These are phyloP conservation scores for Engraulis encrasicolus DNA, from an alignment of 2,113 vertebrate species.

Conservation along the genomic window DNA sequence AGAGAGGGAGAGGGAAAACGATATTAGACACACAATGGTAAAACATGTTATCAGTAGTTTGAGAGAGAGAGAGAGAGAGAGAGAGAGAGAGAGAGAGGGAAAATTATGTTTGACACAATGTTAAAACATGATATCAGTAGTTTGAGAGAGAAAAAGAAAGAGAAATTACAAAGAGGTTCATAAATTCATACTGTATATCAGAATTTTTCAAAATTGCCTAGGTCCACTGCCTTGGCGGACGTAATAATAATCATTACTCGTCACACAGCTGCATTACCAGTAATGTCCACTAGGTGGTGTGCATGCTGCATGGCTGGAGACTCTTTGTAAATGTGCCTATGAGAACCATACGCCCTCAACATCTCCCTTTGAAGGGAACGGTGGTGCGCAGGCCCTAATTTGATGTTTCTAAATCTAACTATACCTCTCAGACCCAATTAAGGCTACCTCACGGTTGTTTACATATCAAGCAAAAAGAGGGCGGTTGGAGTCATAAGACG, in stretches of 20 bases:
- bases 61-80: no score
- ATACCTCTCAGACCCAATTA: not conserved
- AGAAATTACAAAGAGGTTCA: no score
- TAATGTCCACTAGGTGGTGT: not conserved
- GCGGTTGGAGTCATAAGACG: not conserved
- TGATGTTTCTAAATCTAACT: not conserved
- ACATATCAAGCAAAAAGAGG: not conserved
- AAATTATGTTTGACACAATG: no score
- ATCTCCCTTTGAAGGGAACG: not conserved
- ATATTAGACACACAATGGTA: no score
- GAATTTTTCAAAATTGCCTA: no score
- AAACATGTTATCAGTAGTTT: no score
- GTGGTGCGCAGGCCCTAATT: not conserved
- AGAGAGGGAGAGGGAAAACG: not conserved
- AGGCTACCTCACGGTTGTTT: not conserved
- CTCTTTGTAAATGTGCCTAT: not conserved
- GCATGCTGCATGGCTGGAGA: not conserved
- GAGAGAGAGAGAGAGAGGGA: no score
- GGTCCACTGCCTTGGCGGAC: no score
- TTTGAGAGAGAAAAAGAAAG: no score
- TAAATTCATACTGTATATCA: no score
- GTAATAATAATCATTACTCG: not conserved
- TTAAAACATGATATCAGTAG: no score
- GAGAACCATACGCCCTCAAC: not conserved
- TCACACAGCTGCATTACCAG: not conserved